These are phyloP conservation scores for Limonius californicus DNA, from an alignment of 1,140 invertebrate genomes.

Conservation along the genomic window DNA sequence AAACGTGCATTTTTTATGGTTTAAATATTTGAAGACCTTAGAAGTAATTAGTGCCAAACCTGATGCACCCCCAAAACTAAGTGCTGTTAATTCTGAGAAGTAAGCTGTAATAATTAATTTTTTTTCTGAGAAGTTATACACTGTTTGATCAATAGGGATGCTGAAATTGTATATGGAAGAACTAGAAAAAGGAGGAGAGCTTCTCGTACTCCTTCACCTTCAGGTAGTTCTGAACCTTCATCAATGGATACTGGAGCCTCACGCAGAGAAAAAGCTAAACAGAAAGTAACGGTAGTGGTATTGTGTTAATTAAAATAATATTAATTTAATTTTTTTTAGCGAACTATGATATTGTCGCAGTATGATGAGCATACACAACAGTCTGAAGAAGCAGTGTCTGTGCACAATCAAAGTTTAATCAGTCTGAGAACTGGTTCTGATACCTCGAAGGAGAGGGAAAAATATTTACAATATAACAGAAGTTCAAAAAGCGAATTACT, in stretches of 20 bases:
- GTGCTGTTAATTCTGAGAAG: constrained; percentile 49
- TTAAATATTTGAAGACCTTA: constrained; percentile 55
- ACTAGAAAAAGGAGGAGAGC: constrained; percentile 26
- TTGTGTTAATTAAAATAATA: neutral
- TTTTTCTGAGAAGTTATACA: neutral
- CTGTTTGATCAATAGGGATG: constrained; percentile 52
- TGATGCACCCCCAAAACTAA: constrained; percentile 52
- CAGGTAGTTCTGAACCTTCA: constrained; percentile 17
- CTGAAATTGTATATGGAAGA: constrained; percentile 52
- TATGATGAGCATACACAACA: constrained; percentile 46
- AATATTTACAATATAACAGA: constrained; percentile 44
- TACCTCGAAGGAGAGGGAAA: constrained; percentile 23
- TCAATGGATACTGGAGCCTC: constrained; percentile 29
- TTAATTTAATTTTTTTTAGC: too few species aligned
- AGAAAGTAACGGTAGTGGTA: constrained; percentile 27
- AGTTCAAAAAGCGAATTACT: constrained; percentile 41
- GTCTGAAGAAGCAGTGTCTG: constrained; percentile 40
- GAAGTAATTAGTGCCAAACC: constrained; percentile 52
- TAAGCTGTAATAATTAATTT: constrained; percentile 35
- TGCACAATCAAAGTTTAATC: constrained; percentile 44
- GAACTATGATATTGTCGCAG: constrained; percentile 40
- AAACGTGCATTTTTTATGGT: constrained; percentile 61
- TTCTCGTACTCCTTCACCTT: neutral
- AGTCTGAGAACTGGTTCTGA: constrained; percentile 40
- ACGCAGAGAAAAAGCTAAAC: constrained; percentile 32